Percentiles rank a stretch among this genome's conserved stretches.
Evolutionary conservation across 2,888 invertebrate genomes (phyloP).

Genomic region (Netelia virgata): DNA sequence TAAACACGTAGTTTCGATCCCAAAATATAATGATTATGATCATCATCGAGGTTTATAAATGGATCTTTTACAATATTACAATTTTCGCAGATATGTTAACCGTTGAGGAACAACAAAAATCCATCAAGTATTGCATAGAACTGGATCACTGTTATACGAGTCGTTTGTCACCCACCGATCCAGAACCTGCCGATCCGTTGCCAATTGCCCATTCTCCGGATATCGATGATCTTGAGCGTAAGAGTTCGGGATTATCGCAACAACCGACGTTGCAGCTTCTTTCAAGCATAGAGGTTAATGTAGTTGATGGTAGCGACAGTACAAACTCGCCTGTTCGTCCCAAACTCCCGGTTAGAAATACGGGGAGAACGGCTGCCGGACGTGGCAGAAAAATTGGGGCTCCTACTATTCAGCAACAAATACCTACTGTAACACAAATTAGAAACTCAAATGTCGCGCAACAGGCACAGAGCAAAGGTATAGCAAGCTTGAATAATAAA

Average conservation of each 20-base stretch:
- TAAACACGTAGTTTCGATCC: too few relatives aligned
- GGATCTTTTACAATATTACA: constrained; percentile 6
- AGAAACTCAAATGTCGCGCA: constrained; percentile 35
- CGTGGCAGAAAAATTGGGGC: constrained; percentile 57
- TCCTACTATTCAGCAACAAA: constrained; percentile 1
- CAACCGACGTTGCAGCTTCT: constrained; percentile 65
- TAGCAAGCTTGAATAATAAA: background rate
- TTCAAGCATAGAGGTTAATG: constrained; percentile 25
- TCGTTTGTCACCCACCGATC: constrained; percentile 86
- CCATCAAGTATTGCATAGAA: constrained; percentile 86
- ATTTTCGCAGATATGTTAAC: constrained; percentile 82
- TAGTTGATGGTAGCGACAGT: constrained; percentile 43
- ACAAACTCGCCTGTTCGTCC: constrained; percentile 56
- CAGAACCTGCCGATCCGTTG: constrained; percentile 85
- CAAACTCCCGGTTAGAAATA: constrained; percentile 67
- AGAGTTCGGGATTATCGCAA: constrained; percentile 61
- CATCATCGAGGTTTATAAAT: background rate
- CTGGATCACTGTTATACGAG: constrained; percentile 94
- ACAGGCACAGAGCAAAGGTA: constrained; percentile 54
- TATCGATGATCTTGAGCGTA: constrained; percentile 72
- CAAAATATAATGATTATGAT: too few relatives aligned
- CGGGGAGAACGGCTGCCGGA: constrained; percentile 40
- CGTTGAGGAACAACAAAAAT: constrained; percentile 87
- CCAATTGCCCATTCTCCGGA: constrained; percentile 78
- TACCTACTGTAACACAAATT: background rate